These are phyloP conservation scores for Hybognathus amarus DNA, from an alignment of 2,797 vertebrate species.

Conservation along the genomic window DNA sequence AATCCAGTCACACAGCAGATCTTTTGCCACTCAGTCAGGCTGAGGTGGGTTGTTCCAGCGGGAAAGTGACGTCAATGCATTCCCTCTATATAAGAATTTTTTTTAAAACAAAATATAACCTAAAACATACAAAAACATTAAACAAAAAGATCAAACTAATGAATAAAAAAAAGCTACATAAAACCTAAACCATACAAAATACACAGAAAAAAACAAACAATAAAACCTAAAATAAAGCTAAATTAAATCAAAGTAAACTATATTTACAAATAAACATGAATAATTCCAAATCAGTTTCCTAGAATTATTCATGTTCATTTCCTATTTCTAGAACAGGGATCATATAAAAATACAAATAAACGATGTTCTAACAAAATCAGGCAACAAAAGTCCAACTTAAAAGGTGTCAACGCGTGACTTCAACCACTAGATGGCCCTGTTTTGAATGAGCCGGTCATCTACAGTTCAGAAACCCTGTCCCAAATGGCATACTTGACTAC, in stretches of 20 bases:
- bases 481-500: not conserved
- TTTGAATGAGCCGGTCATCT: constrained; percentile 62
- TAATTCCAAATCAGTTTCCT: constrained; percentile 47
- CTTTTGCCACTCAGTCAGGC: too few species aligned
- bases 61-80: too few species aligned
- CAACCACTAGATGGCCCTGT: constrained; percentile 73
- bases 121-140: not conserved
- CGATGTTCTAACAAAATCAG: constrained; percentile 65
- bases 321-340: constrained; percentile 69
- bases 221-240: not conserved
- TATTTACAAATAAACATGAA: constrained; percentile 58
- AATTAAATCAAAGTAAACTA: not conserved
- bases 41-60: too few species aligned
- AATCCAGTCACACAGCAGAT: too few species aligned
- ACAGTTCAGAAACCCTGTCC: constrained; percentile 55
- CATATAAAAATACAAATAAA: constrained; percentile 59
- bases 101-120: not conserved
- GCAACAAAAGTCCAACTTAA: constrained; percentile 59
- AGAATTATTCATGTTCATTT: constrained; percentile 46
- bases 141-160: not conserved
- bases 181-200: not conserved
- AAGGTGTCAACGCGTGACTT: constrained; percentile 50
- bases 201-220: not conserved
- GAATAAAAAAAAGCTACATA: not conserved
- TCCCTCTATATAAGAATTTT: too few species aligned